Conservation (phyloP, 2,888 invertebrate species). For the Itoplectis maculator region DNA sequence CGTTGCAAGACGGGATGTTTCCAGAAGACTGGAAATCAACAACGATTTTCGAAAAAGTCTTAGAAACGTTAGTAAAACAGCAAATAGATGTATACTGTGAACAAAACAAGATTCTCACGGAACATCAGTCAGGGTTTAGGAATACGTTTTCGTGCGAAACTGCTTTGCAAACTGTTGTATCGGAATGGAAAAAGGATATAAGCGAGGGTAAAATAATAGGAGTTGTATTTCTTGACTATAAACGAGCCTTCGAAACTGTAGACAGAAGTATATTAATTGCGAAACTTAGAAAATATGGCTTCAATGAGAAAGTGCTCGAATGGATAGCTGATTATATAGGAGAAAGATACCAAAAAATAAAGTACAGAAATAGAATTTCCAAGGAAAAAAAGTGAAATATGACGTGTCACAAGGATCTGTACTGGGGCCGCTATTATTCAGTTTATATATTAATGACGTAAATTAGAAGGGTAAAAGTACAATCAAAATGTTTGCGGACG, state of each 20-base stretch:
- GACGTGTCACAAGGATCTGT: constrained; percentile 40
- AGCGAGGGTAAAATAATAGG: constrained; percentile 42
- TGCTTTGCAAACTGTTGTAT: constrained; percentile 47
- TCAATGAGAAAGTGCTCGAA: constrained; percentile 24
- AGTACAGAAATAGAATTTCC: not conserved
- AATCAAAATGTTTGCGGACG: constrained; percentile 62
- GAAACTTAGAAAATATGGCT: constrained; percentile 38
- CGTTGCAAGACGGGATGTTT: too few relatives aligned
- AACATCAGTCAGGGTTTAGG: constrained; percentile 22
- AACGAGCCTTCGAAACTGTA: constrained; percentile 66
- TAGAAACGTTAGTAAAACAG: constrained; percentile 47
- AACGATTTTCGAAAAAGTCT: too few relatives aligned
- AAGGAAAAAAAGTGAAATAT: not conserved
- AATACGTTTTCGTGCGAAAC: constrained; percentile 63
- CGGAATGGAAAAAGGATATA: constrained; percentile 46
- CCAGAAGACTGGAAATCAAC: too few relatives aligned
- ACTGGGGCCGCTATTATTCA: constrained; percentile 51
- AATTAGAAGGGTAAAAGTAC: not conserved
- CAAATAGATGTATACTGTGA: constrained; percentile 45
- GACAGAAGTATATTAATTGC: constrained; percentile 40
- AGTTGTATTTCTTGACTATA: constrained; percentile 63
- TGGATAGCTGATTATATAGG: constrained; percentile 46
- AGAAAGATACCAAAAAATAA: constrained; percentile 14
- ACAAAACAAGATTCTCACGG: not conserved
- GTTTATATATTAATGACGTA: constrained; percentile 63